Conservation (phyloP, 2,888 invertebrate genomes). For the Mimas tiliae region DNA sequence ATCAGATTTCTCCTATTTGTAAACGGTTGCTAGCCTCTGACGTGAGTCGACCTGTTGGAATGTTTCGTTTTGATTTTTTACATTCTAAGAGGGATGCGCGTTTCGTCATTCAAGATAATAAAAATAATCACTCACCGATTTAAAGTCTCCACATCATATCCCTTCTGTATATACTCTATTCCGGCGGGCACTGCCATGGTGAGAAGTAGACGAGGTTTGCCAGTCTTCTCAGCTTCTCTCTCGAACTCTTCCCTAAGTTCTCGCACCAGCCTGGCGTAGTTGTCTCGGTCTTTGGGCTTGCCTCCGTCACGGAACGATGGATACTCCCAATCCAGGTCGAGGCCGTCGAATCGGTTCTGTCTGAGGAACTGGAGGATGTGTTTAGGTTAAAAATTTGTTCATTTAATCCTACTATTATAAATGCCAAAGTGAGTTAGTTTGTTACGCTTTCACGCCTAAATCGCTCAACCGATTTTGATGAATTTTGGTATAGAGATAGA, state of each 20-base stretch:
- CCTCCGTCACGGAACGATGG: conserved; percentile 93
- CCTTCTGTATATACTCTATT: conserved; percentile 96
- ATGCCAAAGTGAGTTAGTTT: too few relatives aligned
- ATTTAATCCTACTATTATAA: too few relatives aligned
- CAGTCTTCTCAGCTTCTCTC: conserved; percentile 92
- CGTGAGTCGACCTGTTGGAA: too few relatives aligned
- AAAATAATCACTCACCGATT: conserved; percentile 86
- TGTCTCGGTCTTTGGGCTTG: conserved; percentile 92
- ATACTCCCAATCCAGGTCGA: conserved; percentile 97
- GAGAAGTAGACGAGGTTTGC: conserved; percentile 90
- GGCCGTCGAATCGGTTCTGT: conserved; percentile 96
- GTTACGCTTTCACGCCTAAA: too few relatives aligned
- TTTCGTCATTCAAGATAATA: too few relatives aligned
- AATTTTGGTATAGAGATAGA: too few relatives aligned
- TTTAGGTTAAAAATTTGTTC: too few relatives aligned
- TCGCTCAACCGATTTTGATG: too few relatives aligned
- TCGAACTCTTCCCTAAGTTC: conserved; percentile 96
- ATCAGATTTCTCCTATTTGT: too few relatives aligned
- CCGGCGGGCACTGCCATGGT: conserved; percentile 98
- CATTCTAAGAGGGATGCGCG: too few relatives aligned
- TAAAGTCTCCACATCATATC: conserved; percentile 94
- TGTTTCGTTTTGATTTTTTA: too few relatives aligned
- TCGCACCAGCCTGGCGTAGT: conserved; percentile 94
- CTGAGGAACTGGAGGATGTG: conserved; percentile 87
- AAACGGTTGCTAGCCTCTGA: too few relatives aligned